Evolutionary conservation across 2,113 vertebrate species (phyloP).

Genomic region (Arizona elegans): DNA sequence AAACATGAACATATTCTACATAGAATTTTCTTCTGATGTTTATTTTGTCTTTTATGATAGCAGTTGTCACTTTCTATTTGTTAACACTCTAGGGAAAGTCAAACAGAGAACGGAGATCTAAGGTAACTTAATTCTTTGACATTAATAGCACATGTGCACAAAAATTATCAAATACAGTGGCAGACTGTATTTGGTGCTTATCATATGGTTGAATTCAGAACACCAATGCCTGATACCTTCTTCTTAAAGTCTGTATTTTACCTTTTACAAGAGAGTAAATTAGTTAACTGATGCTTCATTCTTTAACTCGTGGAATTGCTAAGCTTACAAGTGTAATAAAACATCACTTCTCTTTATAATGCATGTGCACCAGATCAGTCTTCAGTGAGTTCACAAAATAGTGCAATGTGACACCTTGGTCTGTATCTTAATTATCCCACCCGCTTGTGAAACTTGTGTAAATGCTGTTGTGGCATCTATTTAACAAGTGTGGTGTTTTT

Average conservation of each 20-base stretch:
- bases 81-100: conserved; percentile 61
- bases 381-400: not conserved
- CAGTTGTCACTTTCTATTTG: conserved; percentile 44
- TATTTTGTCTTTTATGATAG: not conserved
- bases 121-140: conserved; percentile 61
- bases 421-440: not conserved
- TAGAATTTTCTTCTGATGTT: not conserved
- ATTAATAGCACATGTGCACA: conserved; percentile 42
- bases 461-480: not conserved
- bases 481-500: not conserved
- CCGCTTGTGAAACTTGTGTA: not conserved
- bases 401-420: not conserved
- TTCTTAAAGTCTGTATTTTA: not conserved
- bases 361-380: not conserved
- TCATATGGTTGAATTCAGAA: not conserved
- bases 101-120: conserved; percentile 58
- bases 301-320: not conserved
- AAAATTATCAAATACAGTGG: conserved; percentile 30
- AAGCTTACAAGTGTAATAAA: conserved; percentile 40
- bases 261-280: not conserved
- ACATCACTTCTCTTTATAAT: conserved; percentile 15
- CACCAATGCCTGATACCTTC: not conserved
- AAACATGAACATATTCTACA: conserved; percentile 26
- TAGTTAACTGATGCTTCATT: not conserved
- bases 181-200: not conserved